These are phyloP conservation scores for Rhyacophila evoluta DNA, from an alignment of 2,888 invertebrate species.

Conservation along the genomic window DNA sequence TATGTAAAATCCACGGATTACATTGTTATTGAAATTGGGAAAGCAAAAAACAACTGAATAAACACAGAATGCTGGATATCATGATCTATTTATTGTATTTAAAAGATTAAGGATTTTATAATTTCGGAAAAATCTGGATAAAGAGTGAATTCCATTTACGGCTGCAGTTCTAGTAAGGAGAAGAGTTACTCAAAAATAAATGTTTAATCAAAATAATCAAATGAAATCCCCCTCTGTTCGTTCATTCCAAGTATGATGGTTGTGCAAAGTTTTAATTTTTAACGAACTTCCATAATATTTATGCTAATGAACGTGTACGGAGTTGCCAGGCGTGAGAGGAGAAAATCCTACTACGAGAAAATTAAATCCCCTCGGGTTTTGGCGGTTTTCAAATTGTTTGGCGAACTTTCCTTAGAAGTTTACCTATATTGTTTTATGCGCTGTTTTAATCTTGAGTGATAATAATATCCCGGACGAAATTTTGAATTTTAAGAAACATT, in stretches of 20 bases:
- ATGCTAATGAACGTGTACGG: slow-evolving; percentile 44
- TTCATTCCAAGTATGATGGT: slow-evolving; percentile 1
- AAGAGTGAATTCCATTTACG: too few species aligned
- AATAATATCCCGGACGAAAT: not conserved
- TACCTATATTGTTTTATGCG: slow-evolving; percentile 24
- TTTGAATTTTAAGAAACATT: not conserved
- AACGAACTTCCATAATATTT: slow-evolving; percentile 45
- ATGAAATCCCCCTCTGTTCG: not conserved
- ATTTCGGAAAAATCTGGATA: too few species aligned
- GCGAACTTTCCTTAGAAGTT: not conserved
- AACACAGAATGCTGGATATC: too few species aligned
- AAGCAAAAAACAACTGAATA: too few species aligned
- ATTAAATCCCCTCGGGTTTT: slow-evolving; percentile 36
- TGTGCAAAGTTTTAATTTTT: slow-evolving; percentile 50
- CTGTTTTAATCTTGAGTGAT: slow-evolving; percentile 3
- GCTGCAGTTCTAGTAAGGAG: too few species aligned
- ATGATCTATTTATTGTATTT: too few species aligned
- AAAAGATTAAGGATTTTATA: too few species aligned
- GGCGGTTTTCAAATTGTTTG: slow-evolving; percentile 30
- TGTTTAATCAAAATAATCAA: too few species aligned
- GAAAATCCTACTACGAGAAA: slow-evolving; percentile 12
- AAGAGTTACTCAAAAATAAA: too few species aligned
- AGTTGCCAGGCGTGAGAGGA: slow-evolving; percentile 3
- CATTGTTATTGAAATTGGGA: too few species aligned
- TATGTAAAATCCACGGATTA: too few species aligned